Conservation (phyloP, 2,888 invertebrate genomes). For the Myopa testacea region DNA sequence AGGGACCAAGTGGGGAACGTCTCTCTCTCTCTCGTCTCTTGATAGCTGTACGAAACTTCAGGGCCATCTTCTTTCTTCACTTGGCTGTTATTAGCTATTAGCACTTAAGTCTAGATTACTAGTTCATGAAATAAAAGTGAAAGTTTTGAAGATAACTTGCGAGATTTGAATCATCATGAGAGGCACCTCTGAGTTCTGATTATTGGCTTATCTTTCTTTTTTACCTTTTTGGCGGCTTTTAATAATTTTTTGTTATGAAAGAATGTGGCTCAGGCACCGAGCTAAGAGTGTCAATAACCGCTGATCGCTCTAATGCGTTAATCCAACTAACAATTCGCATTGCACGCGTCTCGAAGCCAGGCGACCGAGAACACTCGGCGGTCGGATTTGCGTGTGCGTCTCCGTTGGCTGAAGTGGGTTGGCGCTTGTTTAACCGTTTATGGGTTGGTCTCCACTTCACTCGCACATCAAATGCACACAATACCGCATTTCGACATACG, state of each 20-base stretch:
- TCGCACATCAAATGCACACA: conserved; percentile 43
- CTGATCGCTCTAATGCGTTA: conserved; percentile 17
- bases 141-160: too few relatives aligned
- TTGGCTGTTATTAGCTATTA: too few relatives aligned
- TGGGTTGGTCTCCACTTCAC: conserved; percentile 39
- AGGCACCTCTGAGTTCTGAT: too few relatives aligned
- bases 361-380: not conserved
- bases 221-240: not conserved
- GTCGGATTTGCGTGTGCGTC: not conserved
- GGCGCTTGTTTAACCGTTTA: conserved; percentile 34
- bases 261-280: not conserved
- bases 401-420: conserved; percentile 24
- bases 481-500: conserved; percentile 24
- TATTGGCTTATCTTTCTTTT: too few relatives aligned
- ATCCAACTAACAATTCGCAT: conserved; percentile 1
- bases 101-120: too few relatives aligned
- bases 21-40: too few relatives aligned
- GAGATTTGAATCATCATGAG: too few relatives aligned
- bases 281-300: conserved; percentile 26
- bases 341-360: not conserved
- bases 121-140: too few relatives aligned
- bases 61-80: too few relatives aligned
- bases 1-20: too few relatives aligned
- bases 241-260: not conserved
- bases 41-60: too few relatives aligned